Evolutionary conservation across 2,888 invertebrate genomes (phyloP), one percentile per base, ranked within the genome.

Genomic region (Dasysyrphus tricinctus): DNA sequence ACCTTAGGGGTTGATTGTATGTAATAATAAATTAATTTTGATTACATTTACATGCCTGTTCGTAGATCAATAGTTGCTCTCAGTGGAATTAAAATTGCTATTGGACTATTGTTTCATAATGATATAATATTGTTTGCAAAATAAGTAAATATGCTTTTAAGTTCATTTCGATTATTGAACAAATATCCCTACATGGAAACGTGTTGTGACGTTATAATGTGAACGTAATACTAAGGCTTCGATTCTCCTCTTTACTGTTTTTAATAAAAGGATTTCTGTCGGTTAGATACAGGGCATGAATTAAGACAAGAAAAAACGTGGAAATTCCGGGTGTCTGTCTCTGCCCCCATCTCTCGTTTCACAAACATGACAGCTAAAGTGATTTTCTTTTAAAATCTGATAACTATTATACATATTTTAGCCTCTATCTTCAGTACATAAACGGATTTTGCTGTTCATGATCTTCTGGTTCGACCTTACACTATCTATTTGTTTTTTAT

Each of bases 11-110:
- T 65, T 49, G 47, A 14, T 63, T 69, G 56, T 47, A 79, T 61
- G 42, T 56, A 70, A 67, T 81, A 83, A 75, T 83, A 75, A 63
- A 79, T 83, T 83, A 70, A 75, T 75, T 79, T 74, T 79, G 69
- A 79, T 83, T 70, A 83, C 79, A 82, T 74, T 82, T 79, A 78
- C 78, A 79, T 79, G 63, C 56, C 61, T 63, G 54, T 65, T 70
- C 42, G 69, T 24, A 59, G 54, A 61, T 73, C 51, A 51, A 82
- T 78, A 59, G 69, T 57, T n/a, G n/a, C 77, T 77, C 34, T 61
- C 56, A 24, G 47, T 54, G 54, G 73, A 74, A 82, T 73, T 67
- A 67, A 77, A 65, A 72, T 81, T 24, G 49, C 70, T 56, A 56
- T 49, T 69, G 70, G 29, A 61, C 69, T 69, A 70, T 74, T 80